Evolutionary conservation across 1,140 invertebrate genomes (phyloP).

Genomic region (Drosophila parvula): DNA sequence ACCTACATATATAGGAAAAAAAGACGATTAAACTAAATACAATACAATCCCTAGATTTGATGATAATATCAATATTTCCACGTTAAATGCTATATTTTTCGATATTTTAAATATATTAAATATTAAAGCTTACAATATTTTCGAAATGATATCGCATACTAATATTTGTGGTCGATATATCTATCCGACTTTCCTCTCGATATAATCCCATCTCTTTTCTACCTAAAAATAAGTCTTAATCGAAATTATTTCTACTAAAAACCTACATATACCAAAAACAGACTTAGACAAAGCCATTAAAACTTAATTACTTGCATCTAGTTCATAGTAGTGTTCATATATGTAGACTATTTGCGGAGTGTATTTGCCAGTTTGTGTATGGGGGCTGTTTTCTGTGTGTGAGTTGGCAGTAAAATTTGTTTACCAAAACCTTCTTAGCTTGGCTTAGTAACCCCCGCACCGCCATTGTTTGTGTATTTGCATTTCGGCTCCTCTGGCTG

Average conservation of each 20-base stretch:
- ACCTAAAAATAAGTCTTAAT: neutral
- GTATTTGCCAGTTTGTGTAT: slow-evolving; percentile 31
- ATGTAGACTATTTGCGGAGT: slow-evolving; percentile 14
- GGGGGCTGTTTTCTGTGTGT: slow-evolving; percentile 45
- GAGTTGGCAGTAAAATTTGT: slow-evolving; percentile 71
- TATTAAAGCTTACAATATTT: too few relatives aligned
- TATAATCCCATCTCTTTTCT: neutral
- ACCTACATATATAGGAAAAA: too few relatives aligned
- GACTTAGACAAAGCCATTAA: slow-evolving; percentile 5
- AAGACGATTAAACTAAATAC: too few relatives aligned
- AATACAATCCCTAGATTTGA: too few relatives aligned
- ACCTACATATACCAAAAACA: too few relatives aligned
- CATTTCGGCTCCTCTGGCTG: slow-evolving; percentile 61
- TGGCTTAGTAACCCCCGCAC: slow-evolving; percentile 79
- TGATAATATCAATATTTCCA: too few relatives aligned
- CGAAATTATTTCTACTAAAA: neutral
- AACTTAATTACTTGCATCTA: slow-evolving; percentile 9
- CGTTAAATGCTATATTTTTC: neutral
- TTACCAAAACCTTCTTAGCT: slow-evolving; percentile 82
- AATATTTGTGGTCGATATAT: too few relatives aligned
- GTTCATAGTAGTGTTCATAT: slow-evolving; percentile 10
- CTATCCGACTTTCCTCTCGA: too few relatives aligned
- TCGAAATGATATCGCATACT: too few relatives aligned
- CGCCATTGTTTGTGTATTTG: slow-evolving; percentile 80
- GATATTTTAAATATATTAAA: too few relatives aligned